These are phyloP conservation scores for Sinotaia quadrata DNA, from an alignment of 2,888 invertebrate species.

Conservation along the genomic window DNA sequence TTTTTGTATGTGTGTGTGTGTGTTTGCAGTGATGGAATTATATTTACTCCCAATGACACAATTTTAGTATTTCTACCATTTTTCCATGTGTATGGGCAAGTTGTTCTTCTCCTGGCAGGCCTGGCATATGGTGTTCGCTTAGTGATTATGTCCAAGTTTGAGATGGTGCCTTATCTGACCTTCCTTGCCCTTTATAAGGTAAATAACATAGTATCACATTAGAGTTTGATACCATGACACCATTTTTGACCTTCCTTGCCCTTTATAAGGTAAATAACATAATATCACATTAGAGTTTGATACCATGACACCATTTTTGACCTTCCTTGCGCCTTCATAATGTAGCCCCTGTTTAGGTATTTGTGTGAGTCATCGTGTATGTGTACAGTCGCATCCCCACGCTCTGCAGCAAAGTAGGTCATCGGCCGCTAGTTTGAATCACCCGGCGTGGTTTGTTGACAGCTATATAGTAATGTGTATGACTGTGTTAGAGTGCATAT, in stretches of 20 bases:
- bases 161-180: constrained; percentile 1
- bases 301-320: constrained; percentile 1
- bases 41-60: background rate
- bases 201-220: background rate
- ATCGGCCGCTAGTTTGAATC: too few relatives aligned
- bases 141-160: constrained; percentile 1
- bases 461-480: too few relatives aligned
- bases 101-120: background rate
- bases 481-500: too few relatives aligned
- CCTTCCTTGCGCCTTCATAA: background rate
- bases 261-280: background rate
- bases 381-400: too few relatives aligned
- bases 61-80: background rate
- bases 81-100: constrained; percentile 2
- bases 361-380: too few relatives aligned
- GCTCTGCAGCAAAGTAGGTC: too few relatives aligned
- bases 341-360: too few relatives aligned
- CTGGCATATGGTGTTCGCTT: background rate
- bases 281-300: too few relatives aligned
- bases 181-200: constrained; percentile 1
- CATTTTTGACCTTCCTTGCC: background rate
- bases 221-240: too few relatives aligned
- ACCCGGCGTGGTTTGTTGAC: too few relatives aligned
- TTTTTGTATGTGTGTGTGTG: too few relatives aligned
- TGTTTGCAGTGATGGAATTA: background rate